These are phyloP conservation scores for Abrostola tripartita DNA, from an alignment of 2,888 invertebrate genomes.

Conservation along the genomic window DNA sequence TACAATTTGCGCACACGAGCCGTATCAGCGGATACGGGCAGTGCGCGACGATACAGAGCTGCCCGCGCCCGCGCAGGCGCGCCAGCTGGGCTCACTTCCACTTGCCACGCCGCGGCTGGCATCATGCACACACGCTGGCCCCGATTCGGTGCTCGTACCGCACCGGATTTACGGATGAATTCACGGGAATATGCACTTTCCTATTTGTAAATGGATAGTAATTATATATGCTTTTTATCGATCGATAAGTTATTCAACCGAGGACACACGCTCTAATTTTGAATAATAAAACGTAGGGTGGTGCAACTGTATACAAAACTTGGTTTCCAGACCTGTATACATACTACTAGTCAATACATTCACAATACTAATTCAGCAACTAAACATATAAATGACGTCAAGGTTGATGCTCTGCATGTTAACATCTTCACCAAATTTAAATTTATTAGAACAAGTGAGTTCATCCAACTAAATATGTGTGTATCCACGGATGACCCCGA, in stretches of 20 bases:
- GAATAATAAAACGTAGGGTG: background rate
- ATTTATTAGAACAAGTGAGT: constrained; percentile 34
- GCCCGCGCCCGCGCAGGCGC: constrained; percentile 1
- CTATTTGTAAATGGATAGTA: constrained; percentile 41
- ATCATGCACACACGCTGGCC: constrained; percentile 61
- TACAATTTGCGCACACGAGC: constrained; percentile 43
- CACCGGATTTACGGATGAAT: constrained; percentile 76
- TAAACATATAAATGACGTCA: constrained; percentile 14
- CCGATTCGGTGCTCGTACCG: constrained; percentile 66
- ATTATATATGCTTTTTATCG: constrained; percentile 29
- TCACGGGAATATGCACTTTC: constrained; percentile 60
- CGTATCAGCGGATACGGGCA: constrained; percentile 59
- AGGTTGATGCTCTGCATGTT: constrained; percentile 9
- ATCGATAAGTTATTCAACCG: constrained; percentile 13
- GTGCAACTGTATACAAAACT: background rate
- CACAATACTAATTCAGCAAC: background rate
- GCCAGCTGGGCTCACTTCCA: constrained; percentile 24
- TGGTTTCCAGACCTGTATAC: background rate
- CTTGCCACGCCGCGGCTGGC: constrained; percentile 31
- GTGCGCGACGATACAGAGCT: constrained; percentile 33
- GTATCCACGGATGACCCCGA: constrained; percentile 55
- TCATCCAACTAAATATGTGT: constrained; percentile 39
- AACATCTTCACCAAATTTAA: constrained; percentile 6
- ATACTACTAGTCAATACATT: background rate
- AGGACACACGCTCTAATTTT: background rate